Evolutionary conservation across 2,888 invertebrate species (phyloP), one percentile per base, ranked within the genome.

Genomic region (Polyommatus icarus): DNA sequence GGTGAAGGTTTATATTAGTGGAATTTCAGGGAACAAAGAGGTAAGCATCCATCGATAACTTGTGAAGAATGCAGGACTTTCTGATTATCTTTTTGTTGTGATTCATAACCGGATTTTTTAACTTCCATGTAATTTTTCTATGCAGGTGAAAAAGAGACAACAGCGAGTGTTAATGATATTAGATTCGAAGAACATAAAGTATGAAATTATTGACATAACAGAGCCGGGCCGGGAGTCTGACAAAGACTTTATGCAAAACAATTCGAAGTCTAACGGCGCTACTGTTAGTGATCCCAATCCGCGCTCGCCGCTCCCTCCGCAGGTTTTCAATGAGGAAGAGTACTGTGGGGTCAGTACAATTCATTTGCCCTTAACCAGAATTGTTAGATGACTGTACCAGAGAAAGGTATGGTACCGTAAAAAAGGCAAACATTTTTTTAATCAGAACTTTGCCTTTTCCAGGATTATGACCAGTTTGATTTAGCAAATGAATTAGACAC

Each of bases 391-490:
- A 67, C 67, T 18, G 15, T 15, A 29, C 20, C 10, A 29, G 24
- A 5, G 5, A 18, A 67, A 32, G 5, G 2, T 67, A 67, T 18
- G 5, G 2, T 67, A 67, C 29, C 32, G 18, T 15, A 15, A 5
- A 32, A 29, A 67, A 24, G 32, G 7, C 29, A 15, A 12, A 61
- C 18, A 18, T 32, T 46, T 4, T 24, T 54, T 1, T 29, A 24
- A 20, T 61, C 36, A 40, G 4, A 57, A 76, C 10, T n/a, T 5
- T 54, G 10, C 78, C 82, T 82, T 80, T 82, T 91, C 79, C 91
- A 98, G 98, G 98, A 99, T 90, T 99, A 98, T 91, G 98, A 98
- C 88, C 97, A 96, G 85, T 98, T 99, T 92, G 98, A 98, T 90
- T 92, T 97, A 91, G 97, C 98, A 29, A 97, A 98, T 92, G 99